Base-by-base conservation (phyloP, 1,140 invertebrate species). In the Drosophila guanche region DNA sequence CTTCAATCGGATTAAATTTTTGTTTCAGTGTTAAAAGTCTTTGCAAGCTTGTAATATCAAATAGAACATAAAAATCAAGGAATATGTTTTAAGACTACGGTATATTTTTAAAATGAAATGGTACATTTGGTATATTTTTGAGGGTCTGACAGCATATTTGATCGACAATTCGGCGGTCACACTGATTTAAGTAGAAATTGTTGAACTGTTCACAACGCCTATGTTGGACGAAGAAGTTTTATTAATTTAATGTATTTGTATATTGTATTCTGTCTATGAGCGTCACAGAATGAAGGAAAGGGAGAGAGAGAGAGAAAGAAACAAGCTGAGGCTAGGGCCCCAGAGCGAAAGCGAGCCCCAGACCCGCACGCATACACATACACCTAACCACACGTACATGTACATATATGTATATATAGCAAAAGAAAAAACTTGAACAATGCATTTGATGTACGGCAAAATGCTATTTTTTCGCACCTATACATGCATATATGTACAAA, bases 171-270 rank as follows among this genome's bases (percentile, higher is more conserved):
- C 27, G 8, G 10, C 33, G 46, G 22, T 42, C 37, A 51, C 46
- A 14, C 37, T 40, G 41, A 76, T 72, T 79, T 56, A 79, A 80
- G 77, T 79, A 65, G 65, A 79, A 72, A 76, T 67, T 79, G 78
- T 80, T 79, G 76, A 79, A 80, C 70, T 79, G 79, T 68, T 76
- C 59, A 66, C 65, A 65, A 76, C 65, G 75, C 70, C 67, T 68
- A 85, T 84, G 83, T 86, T 81, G 80, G 70, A 74, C 70, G 70
- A 85, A 71, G 74, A 86, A 85, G 84, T 86, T 85, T 85, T 81
- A 81, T 88, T 85, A 86, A 85, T 85, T 88, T 86, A 86, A 86
- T 86, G 81, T 88, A 78, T 85, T 81, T 86, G 80, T 81, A 73
- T 86, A 85, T 69, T 69, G 70, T 86, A 85, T 76, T 83, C 81